phyloP scores from a whole-genome alignment of 2,113 vertebrate species.

The Pyxicephalus adspersus region DNA sequence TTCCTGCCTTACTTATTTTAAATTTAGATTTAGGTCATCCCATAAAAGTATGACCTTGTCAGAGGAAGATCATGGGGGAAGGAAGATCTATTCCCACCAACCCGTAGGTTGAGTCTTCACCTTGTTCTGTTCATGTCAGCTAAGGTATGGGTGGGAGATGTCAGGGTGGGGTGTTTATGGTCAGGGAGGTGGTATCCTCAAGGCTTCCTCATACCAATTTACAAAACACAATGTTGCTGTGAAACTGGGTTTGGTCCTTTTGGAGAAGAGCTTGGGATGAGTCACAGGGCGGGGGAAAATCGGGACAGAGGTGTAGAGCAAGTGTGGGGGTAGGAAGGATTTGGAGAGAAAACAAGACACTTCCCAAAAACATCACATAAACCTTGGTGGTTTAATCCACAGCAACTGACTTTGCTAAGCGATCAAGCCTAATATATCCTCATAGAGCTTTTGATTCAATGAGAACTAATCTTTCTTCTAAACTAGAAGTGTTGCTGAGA shows the following conservation, averaged over 20 bases:
- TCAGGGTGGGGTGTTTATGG: slow-evolving; percentile 48
- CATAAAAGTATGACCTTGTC: background rate
- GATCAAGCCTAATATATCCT: too few species aligned
- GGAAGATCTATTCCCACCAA: background rate
- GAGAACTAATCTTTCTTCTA: too few species aligned
- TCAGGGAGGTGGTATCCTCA: slow-evolving; percentile 52
- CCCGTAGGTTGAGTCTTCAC: background rate
- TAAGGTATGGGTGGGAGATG: slow-evolving; percentile 42
- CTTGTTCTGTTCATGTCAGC: slow-evolving; percentile 24
- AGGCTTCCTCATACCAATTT: slow-evolving; percentile 53
- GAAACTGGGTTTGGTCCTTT: slow-evolving; percentile 55
- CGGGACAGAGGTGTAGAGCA: slow-evolving; percentile 50
- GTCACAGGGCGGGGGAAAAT: slow-evolving; percentile 51
- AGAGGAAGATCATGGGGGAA: background rate
- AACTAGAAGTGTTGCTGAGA: too few species aligned
- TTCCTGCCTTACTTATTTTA: background rate
- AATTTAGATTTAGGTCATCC: background rate
- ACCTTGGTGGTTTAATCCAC: slow-evolving; percentile 1
- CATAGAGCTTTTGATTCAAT: too few species aligned
- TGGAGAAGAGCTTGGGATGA: slow-evolving; percentile 55
- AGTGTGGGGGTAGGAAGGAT: slow-evolving; percentile 46
- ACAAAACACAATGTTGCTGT: slow-evolving; percentile 52
- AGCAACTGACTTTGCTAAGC: background rate
- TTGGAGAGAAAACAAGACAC: slow-evolving; percentile 47
- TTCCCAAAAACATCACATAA: slow-evolving; percentile 28